Conservation (phyloP, 2,797 vertebrate genomes). For the Lepus oiostolus region DNA sequence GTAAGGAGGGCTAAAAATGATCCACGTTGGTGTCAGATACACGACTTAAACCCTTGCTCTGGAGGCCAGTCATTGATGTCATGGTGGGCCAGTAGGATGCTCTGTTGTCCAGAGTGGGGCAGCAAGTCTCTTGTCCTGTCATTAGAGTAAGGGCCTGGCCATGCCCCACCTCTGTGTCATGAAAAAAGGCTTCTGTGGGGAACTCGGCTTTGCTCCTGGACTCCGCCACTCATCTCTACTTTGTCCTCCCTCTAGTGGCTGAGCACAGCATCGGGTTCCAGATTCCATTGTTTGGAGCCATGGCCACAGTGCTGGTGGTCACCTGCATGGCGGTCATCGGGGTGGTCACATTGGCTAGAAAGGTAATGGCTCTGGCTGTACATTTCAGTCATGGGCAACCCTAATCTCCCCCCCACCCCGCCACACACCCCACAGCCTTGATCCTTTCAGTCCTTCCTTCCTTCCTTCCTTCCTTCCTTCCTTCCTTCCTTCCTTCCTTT, state of each 20-base stretch:
- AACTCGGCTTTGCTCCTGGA: background rate
- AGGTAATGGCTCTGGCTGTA: conserved; percentile 68
- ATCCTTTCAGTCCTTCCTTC: background rate
- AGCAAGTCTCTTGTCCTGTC: background rate
- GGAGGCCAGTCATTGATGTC: background rate
- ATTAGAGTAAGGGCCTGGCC: background rate
- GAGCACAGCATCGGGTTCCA: background rate
- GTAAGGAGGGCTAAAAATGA: background rate
- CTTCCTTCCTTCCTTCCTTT: too few relatives aligned
- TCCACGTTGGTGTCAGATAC: background rate
- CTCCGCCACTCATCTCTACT: background rate
- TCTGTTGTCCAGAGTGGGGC: background rate
- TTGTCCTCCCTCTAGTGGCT: conserved; percentile 38
- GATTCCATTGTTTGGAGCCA: background rate
- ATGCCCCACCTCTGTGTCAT: background rate
- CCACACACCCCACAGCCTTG: too few relatives aligned
- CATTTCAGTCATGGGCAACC: background rate
- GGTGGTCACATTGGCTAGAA: background rate
- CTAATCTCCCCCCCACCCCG: fast-evolving
- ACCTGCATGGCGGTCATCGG: background rate
- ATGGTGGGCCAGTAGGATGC: fast-evolving
- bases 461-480: too few relatives aligned
- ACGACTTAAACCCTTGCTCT: fast-evolving
- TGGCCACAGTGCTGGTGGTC: background rate
- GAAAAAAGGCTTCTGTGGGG: background rate